Base-by-base conservation (phyloP, 1,140 invertebrate genomes). In the Platyscapa corneri region DNA sequence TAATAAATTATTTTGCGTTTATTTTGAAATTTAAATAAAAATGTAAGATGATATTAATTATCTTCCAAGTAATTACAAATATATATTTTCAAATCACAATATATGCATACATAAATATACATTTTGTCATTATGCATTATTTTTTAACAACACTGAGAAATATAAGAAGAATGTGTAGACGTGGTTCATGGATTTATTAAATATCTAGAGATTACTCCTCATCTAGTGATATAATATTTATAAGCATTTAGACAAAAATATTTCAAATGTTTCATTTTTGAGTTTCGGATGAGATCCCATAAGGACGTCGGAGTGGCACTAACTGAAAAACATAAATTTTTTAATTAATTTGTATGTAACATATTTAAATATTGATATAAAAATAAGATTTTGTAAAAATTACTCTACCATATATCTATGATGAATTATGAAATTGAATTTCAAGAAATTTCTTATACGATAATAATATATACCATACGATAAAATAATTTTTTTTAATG, bases 271-370 rank as follows among this genome's bases (percentile, higher is more conserved):
- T 49, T 84, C 64, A 84, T n/a, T 84, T 78, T 39, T 77, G 60
- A 39, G 16, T 20, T 72, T 84, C 76, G 14, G 76, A 30, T 16
- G 77, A 84, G 7, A 39, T 34, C 34, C 32, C 12, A 20, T 87
- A 78, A 16, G 78, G 39, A 64, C 84, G 89, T 64, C 87, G 88
- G 34, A 89, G 84, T 14, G 87, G 87, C 23, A 83, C 83, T 80
- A 90, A 74, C 90, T 90, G 88, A 16, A 88, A 90, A 90, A 84
- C 65, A 75, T 39, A 27, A 60, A 60, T 14, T 60, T 6, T 23
- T 23, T 60, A 14, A 60, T 60, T 60, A 60, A 60, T 84, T 85
- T 80, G 60, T 88, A 86, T 77, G 30, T 34, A 34, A 10, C 30
- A 67, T 34, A 67, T 67, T 27, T 27, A 23, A 2, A 27, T 60